Evolutionary conservation across 35 echinoderm and acorn worm species (phyloP).

Genomic region (Acanthaster planci): DNA sequence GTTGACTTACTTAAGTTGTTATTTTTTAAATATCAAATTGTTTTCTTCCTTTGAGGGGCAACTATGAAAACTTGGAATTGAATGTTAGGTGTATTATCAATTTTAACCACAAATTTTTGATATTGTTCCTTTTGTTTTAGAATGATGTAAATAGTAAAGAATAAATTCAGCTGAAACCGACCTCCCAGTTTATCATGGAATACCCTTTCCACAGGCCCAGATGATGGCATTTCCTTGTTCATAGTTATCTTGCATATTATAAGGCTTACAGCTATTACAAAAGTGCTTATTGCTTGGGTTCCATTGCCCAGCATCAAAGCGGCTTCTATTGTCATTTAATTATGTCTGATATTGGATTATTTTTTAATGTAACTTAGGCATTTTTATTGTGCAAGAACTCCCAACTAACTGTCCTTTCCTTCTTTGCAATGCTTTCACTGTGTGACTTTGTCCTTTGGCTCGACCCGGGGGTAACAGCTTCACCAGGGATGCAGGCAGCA

Average conservation of each 20-base stretch:
- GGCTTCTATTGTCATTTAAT: background rate
- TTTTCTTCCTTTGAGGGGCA: background rate
- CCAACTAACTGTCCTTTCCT: background rate
- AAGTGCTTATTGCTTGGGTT: background rate
- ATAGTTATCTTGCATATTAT: too few species aligned
- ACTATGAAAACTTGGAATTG: too few species aligned
- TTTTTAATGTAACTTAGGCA: background rate
- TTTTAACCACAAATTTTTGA: too few species aligned
- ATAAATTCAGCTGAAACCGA: too few species aligned
- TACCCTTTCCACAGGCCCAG: too few species aligned
- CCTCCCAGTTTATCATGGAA: too few species aligned
- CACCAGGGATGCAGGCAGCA: background rate
- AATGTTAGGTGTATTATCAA: too few species aligned
- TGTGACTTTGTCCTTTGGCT: background rate
- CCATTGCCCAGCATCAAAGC: background rate
- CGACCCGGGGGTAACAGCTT: background rate
- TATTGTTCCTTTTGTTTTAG: too few species aligned
- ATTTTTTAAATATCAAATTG: background rate
- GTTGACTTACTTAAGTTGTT: background rate
- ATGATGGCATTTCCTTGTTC: too few species aligned
- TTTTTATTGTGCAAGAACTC: background rate
- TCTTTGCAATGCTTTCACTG: background rate
- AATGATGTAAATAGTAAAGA: too few species aligned
- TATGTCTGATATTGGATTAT: background rate
- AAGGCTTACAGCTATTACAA: too few species aligned